phyloP scores from a whole-genome alignment of 2,797 vertebrate genomes.

The Labeo calbasu region DNA sequence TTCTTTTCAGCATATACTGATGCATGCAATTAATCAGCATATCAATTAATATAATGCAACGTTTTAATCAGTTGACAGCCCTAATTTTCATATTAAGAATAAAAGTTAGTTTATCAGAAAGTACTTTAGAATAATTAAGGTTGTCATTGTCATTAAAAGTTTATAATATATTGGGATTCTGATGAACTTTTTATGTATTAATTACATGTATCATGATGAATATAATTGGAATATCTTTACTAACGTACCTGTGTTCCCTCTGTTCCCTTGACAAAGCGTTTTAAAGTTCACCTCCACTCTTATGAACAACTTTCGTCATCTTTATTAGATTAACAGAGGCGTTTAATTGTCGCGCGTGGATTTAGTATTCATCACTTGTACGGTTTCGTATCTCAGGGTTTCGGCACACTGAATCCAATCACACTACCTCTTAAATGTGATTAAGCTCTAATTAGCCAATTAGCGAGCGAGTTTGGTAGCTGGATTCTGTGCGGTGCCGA shows the following conservation, averaged over 20 bases:
- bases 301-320: slow-evolving; percentile 18
- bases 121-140: slow-evolving; percentile 6
- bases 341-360: slow-evolving; percentile 46
- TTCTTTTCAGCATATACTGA: neutral
- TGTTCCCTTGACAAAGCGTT: neutral
- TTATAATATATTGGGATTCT: neutral
- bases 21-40: neutral
- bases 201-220: neutral
- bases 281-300: slow-evolving; percentile 30
- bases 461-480: slow-evolving; percentile 53
- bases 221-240: neutral
- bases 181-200: neutral
- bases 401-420: slow-evolving; percentile 56
- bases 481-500: slow-evolving; percentile 55
- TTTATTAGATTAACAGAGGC: slow-evolving; percentile 53
- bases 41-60: neutral
- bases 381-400: slow-evolving; percentile 36
- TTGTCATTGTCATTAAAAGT: neutral
- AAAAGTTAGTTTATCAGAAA: neutral
- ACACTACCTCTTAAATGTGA: slow-evolving; percentile 56
- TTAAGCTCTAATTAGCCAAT: slow-evolving; percentile 62
- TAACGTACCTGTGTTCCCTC: neutral
- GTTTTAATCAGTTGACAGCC: neutral
- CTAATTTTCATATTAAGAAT: neutral
- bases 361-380: slow-evolving; percentile 51